Percentiles rank a stretch among this genome's conserved stretches.
phyloP scores from a whole-genome alignment of 2,888 invertebrate species.

The Petrophora chlorosata region DNA sequence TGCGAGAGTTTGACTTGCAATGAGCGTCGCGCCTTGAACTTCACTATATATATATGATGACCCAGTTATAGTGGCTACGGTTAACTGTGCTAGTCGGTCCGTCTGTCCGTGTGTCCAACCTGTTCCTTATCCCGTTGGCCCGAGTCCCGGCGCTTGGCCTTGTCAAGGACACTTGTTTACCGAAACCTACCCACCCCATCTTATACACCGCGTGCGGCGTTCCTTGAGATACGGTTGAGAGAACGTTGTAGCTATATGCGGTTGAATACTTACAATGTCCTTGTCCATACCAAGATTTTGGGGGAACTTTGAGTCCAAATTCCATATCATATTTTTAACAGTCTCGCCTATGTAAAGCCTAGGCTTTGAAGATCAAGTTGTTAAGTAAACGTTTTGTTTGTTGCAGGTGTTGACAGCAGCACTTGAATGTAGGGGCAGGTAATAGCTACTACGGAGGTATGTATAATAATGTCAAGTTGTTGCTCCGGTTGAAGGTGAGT shows the following conservation, averaged over 20 bases:
- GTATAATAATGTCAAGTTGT: neutral
- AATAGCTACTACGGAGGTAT: slow-evolving; percentile 14
- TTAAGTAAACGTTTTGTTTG: slow-evolving; percentile 25
- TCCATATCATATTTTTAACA: too few relatives aligned
- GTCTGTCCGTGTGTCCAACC: slow-evolving; percentile 64
- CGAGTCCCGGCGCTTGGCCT: slow-evolving; percentile 61
- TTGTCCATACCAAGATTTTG: too few relatives aligned
- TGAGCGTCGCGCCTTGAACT: slow-evolving; percentile 91
- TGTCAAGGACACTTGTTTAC: slow-evolving; percentile 50
- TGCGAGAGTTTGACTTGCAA: slow-evolving; percentile 79
- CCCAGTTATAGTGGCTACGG: slow-evolving; percentile 87
- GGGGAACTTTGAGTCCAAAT: too few relatives aligned
- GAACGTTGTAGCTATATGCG: neutral
- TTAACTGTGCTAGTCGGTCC: slow-evolving; percentile 77
- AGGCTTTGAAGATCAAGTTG: neutral
- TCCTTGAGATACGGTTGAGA: too few relatives aligned
- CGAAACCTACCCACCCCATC: slow-evolving; percentile 7
- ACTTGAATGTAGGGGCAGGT: slow-evolving; percentile 13
- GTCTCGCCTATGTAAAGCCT: neutral
- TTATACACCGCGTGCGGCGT: too few relatives aligned
- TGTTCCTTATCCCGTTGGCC: slow-evolving; percentile 70
- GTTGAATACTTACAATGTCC: too few relatives aligned
- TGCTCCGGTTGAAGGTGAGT: neutral
- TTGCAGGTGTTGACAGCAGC: slow-evolving; percentile 26
- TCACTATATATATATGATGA: slow-evolving; percentile 92